phyloP scores from a whole-genome alignment of 2,888 invertebrate species.

The Corbicula japonica region DNA sequence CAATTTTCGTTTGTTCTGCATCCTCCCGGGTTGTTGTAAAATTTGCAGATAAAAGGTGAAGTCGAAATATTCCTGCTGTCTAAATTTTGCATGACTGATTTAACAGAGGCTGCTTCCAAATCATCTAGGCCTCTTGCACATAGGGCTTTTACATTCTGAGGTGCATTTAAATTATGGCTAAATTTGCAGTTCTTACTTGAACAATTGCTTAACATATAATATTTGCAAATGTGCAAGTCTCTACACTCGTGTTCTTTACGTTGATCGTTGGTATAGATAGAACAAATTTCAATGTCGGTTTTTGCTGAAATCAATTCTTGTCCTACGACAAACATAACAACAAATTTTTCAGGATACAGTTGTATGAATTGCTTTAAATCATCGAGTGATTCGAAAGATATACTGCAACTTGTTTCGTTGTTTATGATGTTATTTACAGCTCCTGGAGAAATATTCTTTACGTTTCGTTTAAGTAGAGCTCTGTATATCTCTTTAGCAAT shows the following conservation, averaged over 20 bases:
- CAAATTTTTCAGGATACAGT: slow-evolving; percentile 5
- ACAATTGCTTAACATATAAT: not conserved
- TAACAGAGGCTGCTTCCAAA: not conserved
- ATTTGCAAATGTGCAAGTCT: slow-evolving; percentile 5
- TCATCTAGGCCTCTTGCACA: not conserved
- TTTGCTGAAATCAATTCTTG: not conserved
- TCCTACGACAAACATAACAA: not conserved
- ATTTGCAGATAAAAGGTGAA: slow-evolving; percentile 11
- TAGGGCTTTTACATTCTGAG: not conserved
- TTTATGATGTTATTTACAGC: no score
- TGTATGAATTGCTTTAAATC: no score
- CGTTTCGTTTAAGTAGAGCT: no score
- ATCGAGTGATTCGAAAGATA: no score
- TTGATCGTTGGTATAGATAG: not conserved
- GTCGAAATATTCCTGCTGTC: slow-evolving; percentile 8
- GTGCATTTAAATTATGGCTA: not conserved
- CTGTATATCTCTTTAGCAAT: no score
- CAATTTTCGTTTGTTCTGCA: slow-evolving; percentile 7
- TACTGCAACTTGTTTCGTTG: no score
- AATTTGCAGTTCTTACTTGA: not conserved
- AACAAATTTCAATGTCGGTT: slow-evolving; percentile 1
- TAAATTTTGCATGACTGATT: not conserved
- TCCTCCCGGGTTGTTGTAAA: slow-evolving; percentile 17
- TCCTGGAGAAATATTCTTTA: no score
- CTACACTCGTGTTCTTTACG: not conserved